These are phyloP conservation scores for Aurelia sp. DNA, from an alignment of 30 jellyfish, hydroid and myxozoan genomes.

Conservation along the genomic window DNA sequence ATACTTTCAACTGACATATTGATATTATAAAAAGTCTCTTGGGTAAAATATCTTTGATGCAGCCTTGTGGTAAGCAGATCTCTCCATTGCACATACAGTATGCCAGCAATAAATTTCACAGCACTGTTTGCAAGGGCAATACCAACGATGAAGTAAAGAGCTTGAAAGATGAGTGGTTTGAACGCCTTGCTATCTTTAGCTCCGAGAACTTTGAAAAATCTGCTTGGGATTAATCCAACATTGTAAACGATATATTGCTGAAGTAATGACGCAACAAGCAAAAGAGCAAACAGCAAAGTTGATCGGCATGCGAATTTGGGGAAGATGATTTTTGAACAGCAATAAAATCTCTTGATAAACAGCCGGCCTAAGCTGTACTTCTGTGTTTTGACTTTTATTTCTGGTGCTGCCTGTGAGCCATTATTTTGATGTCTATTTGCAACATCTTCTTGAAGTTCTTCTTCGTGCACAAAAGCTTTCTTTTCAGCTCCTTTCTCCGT, in stretches of 20 bases:
- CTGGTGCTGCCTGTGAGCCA: background rate
- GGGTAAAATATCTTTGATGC: constrained; percentile 70
- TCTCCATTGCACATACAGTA: constrained; percentile 84
- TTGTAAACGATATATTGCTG: constrained; percentile 85
- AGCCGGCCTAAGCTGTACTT: constrained; percentile 52
- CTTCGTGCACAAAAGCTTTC: constrained; percentile 35
- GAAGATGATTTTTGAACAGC: constrained; percentile 42
- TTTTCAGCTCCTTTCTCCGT: constrained; percentile 15
- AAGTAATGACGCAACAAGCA: constrained; percentile 68
- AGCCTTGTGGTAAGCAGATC: constrained; percentile 47
- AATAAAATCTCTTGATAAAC: constrained; percentile 32
- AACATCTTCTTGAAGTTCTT: background rate
- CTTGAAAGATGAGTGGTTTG: constrained; percentile 61
- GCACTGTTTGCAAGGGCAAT: constrained; percentile 78
- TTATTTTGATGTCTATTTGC: background rate
- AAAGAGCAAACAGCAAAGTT: constrained; percentile 51
- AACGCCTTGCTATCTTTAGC: constrained; percentile 58
- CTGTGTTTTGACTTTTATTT: background rate
- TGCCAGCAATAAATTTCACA: constrained; percentile 79
- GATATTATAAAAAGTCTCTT: constrained; percentile 56
- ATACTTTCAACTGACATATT: constrained; percentile 41
- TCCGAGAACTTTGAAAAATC: constrained; percentile 83
- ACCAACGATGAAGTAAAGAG: constrained; percentile 61
- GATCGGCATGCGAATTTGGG: constrained; percentile 58
- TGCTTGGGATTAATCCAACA: constrained; percentile 93